A percentile compares a stretch with the other conserved stretches of the same genome.
These are phyloP conservation scores for Phoenicopterus ruber DNA, from an alignment of 2,113 vertebrate species.

Conservation along the genomic window DNA sequence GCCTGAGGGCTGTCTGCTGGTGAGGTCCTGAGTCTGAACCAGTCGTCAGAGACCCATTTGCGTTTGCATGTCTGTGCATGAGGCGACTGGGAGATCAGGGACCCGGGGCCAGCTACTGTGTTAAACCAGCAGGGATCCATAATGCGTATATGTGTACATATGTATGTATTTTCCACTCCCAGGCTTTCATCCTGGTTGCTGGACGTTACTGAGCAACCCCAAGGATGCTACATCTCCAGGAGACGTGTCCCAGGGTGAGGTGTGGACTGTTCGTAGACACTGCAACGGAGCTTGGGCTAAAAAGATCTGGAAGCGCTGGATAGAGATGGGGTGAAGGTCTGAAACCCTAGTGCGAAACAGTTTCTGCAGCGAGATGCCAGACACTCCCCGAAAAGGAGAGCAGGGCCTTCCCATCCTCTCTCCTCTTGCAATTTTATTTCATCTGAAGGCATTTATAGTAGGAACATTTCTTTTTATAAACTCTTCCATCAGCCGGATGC, in stretches of 20 bases:
- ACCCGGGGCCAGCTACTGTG: not conserved
- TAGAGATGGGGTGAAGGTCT: not conserved
- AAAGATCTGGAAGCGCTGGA: not conserved
- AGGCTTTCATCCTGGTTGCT: not conserved
- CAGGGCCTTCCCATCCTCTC: not conserved
- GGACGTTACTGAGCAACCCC: not conserved
- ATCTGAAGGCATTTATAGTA: not conserved
- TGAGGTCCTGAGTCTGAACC: not conserved
- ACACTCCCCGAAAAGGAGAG: not conserved
- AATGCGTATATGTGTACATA: not conserved
- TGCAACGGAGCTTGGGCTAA: rapidly evolving
- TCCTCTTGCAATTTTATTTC: not conserved
- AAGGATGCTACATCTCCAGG: not conserved
- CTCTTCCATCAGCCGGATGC: not conserved
- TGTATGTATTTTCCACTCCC: not conserved
- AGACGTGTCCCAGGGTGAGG: rapidly evolving
- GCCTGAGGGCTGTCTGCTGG: not conserved
- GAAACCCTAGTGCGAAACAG: rapidly evolving
- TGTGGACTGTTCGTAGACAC: not conserved
- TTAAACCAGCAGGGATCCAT: not conserved
- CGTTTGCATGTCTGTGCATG: not conserved
- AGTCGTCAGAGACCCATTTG: not conserved
- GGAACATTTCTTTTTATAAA: slow-evolving; percentile 15
- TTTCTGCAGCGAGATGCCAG: not conserved
- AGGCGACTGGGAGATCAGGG: not conserved